Evolutionary conservation across 2,113 vertebrate genomes (phyloP).

Genomic region (Galeopterus variegatus): DNA sequence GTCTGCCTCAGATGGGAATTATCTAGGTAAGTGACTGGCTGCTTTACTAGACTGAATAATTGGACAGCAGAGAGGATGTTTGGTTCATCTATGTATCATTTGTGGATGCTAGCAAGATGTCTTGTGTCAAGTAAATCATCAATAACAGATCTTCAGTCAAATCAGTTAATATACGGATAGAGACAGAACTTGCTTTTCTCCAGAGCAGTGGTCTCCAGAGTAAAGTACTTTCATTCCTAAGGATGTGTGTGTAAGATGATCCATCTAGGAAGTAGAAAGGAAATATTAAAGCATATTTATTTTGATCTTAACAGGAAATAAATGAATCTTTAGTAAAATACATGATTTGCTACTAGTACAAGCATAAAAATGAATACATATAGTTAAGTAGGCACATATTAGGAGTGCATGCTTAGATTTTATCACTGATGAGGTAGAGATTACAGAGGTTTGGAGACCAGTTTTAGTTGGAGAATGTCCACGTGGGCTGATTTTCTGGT

Average conservation of each 20-base stretch:
- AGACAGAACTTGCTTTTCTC: background rate
- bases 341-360: background rate
- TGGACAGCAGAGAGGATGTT: background rate
- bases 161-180: background rate
- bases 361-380: background rate
- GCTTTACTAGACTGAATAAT: constrained; percentile 3
- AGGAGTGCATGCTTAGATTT: background rate
- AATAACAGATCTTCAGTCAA: background rate
- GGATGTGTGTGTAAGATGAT: background rate
- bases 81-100: background rate
- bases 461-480: background rate
- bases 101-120: background rate
- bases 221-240: background rate
- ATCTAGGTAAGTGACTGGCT: background rate
- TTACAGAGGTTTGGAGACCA: background rate
- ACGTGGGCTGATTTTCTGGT: background rate
- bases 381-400: background rate
- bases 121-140: background rate
- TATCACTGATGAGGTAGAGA: background rate
- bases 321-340: background rate
- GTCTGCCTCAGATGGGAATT: background rate
- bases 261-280: background rate
- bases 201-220: background rate
- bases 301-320: constrained; percentile 40
- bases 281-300: constrained; percentile 43